Percentiles rank a stretch among this genome's conserved stretches.
phyloP scores from a whole-genome alignment of 2,888 invertebrate species.

The Octodonta nipae region DNA sequence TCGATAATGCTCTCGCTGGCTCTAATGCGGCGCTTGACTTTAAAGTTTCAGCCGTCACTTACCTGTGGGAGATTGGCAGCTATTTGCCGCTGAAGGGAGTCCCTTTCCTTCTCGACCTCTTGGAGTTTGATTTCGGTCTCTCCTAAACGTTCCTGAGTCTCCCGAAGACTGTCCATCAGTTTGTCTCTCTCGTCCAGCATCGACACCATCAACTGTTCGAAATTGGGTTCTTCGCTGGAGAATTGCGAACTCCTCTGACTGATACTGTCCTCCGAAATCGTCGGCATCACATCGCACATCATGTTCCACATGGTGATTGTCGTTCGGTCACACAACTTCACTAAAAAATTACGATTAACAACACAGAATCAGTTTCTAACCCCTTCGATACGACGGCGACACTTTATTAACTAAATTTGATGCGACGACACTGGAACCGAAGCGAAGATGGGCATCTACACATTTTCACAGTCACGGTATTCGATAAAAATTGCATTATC shows the following conservation, averaged over 20 bases:
- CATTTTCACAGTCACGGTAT: constrained; percentile 42
- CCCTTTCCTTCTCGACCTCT: constrained; percentile 90
- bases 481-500: constrained; percentile 47
- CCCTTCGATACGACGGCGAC: constrained; percentile 28
- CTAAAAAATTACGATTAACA: constrained; percentile 16
- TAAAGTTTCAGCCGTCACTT: no score
- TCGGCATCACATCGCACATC: constrained; percentile 99
- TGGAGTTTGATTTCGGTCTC: constrained; percentile 76
- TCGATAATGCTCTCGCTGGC: constrained; percentile 5
- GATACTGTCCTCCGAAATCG: constrained; percentile 97
- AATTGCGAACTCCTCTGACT: constrained; percentile 87
- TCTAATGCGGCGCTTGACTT: no score
- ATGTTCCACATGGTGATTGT: constrained; percentile 84
- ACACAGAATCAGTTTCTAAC: constrained; percentile 41
- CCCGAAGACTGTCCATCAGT: constrained; percentile 88
- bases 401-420: constrained; percentile 46
- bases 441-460: constrained; percentile 43
- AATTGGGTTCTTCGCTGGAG: constrained; percentile 93
- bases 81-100: constrained; percentile 88
- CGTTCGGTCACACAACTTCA: constrained; percentile 16
- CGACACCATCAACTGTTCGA: constrained; percentile 99
- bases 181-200: constrained; percentile 99
- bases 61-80: constrained; percentile 96
- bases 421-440: constrained; percentile 41
- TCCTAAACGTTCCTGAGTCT: constrained; percentile 83